phyloP scores from a whole-genome alignment of 2,113 vertebrate genomes.

The Chamaetylas fuelleborni region DNA sequence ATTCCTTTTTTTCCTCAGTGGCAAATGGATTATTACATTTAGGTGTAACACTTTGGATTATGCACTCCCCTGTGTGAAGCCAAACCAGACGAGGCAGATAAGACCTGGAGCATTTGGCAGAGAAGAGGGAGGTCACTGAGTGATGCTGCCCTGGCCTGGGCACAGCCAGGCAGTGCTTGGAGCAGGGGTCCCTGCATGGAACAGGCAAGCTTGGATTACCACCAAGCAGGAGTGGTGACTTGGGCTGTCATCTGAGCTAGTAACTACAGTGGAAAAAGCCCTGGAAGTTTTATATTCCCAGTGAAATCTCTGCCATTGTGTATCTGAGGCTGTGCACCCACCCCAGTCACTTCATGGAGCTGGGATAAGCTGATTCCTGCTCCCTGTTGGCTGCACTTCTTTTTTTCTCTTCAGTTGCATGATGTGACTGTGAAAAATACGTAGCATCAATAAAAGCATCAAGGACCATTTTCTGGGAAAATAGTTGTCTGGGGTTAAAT shows the following conservation, averaged over 20 bases:
- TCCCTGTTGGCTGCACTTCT: neutral
- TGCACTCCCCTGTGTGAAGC: neutral
- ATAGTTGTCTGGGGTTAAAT: neutral
- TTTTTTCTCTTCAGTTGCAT: neutral
- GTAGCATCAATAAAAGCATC: neutral
- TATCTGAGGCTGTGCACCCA: neutral
- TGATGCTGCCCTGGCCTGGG: neutral
- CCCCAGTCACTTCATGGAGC: fast-evolving
- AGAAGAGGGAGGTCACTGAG: neutral
- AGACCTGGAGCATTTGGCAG: fast-evolving
- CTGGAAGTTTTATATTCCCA: neutral
- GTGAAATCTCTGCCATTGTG: neutral
- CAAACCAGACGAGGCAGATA: neutral
- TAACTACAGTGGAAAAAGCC: neutral
- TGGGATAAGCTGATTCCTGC: neutral
- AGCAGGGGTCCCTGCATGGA: neutral
- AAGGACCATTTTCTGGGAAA: neutral
- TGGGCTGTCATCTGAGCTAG: neutral
- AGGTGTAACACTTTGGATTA: neutral
- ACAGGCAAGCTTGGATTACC: neutral
- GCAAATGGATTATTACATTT: slow-evolving; percentile 12
- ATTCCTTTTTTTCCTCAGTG: neutral
- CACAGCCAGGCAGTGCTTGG: neutral
- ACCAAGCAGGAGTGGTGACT: neutral
- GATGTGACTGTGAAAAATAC: neutral